Evolutionary conservation across 2,113 vertebrate species (phyloP).

Genomic region (Anthoscopus minutus): DNA sequence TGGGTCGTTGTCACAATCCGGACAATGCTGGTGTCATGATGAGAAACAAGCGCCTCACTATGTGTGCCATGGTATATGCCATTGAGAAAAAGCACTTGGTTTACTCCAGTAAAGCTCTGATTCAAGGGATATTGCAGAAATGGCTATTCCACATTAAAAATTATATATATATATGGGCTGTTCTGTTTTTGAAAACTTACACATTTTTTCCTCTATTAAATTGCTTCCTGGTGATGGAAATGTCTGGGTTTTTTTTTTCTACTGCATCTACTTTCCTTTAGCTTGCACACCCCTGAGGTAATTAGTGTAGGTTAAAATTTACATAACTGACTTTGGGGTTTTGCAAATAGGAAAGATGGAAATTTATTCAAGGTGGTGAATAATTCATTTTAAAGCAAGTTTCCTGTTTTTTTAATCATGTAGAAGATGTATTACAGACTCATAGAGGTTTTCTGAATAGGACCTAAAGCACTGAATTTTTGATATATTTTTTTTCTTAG

Average conservation of each 20-base stretch:
- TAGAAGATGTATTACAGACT: constrained; percentile 55
- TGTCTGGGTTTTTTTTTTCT: constrained; percentile 16
- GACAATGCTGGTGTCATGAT: background rate
- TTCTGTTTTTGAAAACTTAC: constrained; percentile 39
- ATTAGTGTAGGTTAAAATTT: constrained; percentile 65
- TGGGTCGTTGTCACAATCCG: background rate
- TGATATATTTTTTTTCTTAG: constrained; percentile 36
- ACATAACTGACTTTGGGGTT: constrained; percentile 54
- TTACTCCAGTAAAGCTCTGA: background rate
- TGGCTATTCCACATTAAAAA: background rate
- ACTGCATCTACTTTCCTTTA: constrained; percentile 23
- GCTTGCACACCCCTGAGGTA: constrained; percentile 34
- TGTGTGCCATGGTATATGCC: background rate
- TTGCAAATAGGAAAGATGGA: constrained; percentile 60
- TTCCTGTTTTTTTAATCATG: constrained; percentile 47
- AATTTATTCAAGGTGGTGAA: constrained; percentile 55
- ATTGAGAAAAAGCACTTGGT: background rate
- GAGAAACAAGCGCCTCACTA: background rate
- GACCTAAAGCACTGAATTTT: constrained; percentile 43
- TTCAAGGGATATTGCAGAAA: background rate
- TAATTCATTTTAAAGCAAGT: constrained; percentile 62
- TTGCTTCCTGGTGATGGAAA: constrained; percentile 53
- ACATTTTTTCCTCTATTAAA: constrained; percentile 32
- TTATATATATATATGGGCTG: background rate
- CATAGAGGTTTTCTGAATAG: constrained; percentile 43